Evolutionary conservation across 1,140 invertebrate species (phyloP), one percentile per base, ranked within the genome.

Genomic region (Melitaea cinxia): DNA sequence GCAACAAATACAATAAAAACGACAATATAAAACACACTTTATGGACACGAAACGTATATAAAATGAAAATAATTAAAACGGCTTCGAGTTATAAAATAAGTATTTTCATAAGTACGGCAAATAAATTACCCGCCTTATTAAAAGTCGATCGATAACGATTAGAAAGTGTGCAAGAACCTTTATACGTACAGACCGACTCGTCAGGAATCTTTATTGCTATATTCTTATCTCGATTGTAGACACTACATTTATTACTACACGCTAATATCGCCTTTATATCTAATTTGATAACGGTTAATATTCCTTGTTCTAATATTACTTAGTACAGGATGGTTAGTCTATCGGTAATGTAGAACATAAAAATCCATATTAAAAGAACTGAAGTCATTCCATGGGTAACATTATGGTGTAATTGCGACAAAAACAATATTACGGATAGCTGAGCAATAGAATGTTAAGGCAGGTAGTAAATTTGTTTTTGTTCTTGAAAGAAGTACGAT

Each of bases 281-380:
- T 1, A 30, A 17, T 24, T 0, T 9, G n/a, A 42, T 45, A 65
- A 53, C 17, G n/a, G 24, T 7, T 23, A 23, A 59, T 54, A 53
- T 65, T 15, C 55, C 56, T 23, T 65, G 21, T 21, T 14, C 15
- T 57, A 15, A 45, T 19, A 17, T 1, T 45, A 0, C 15, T 3
- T 19, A 6, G 17, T 6, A 19, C 39, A 19, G 3, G 19, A 3
- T 17, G 4, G 39, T 19, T 10, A 17, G 26, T n/a, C 14, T 30
- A 26, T 59, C 57, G 47, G 58, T 52, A 52, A 45, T 60, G 55
- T 61, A 19, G 42, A 52, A 35, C 45, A 71, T 64, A 60, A 60
- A 64, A 72, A 68, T 64, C 69, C 69, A 64, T 72, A 72, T 72
- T 68, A 60, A 65, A 68, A 17, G 30, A 49, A 57, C 52, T 42